phyloP scores from a whole-genome alignment of 2,113 vertebrate genomes.

The Alectura lathami region DNA sequence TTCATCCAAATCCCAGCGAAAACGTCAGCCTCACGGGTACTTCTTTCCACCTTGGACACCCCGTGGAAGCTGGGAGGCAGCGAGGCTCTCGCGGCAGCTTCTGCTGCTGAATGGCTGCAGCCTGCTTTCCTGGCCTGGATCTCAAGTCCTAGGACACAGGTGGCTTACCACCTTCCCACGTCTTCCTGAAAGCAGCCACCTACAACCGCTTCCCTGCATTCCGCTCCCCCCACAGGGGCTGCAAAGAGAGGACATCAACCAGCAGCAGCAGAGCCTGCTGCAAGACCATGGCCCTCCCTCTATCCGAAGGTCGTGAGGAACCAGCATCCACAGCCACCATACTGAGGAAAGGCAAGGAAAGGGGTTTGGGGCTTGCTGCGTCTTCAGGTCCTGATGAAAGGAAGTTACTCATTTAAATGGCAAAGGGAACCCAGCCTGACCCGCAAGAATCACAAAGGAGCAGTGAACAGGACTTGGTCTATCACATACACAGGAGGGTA shows the following conservation, averaged over 20 bases:
- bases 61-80: background rate
- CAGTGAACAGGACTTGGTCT: background rate
- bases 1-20: background rate
- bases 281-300: background rate
- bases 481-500: background rate
- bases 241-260: background rate
- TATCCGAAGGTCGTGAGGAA: background rate
- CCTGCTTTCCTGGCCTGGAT: background rate
- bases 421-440: background rate
- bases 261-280: background rate
- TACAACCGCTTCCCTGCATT: background rate
- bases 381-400: background rate
- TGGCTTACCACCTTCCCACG: background rate
- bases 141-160: background rate
- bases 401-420: background rate
- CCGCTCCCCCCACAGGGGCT: background rate
- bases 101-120: background rate
- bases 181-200: background rate
- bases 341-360: background rate
- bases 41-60: background rate
- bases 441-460: background rate
- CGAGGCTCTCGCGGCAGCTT: background rate
- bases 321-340: background rate
- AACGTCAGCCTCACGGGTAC: background rate
- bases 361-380: background rate